phyloP scores from a whole-genome alignment of 1,140 invertebrate species.

The Drosophila insularis region DNA sequence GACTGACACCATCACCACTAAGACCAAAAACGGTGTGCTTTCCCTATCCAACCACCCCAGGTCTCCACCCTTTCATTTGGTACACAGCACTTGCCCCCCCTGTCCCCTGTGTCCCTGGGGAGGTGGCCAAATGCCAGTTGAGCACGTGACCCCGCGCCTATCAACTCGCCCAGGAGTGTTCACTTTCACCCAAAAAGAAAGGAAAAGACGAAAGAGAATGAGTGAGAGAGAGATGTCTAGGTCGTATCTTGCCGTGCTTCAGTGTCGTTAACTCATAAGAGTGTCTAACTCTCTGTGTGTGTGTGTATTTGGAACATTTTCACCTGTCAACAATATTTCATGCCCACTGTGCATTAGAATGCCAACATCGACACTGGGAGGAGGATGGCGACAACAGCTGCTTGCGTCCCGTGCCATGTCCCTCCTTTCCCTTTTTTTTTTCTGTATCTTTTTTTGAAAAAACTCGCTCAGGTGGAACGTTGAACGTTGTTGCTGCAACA shows the following conservation, averaged over 20 bases:
- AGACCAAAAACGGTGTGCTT: neutral
- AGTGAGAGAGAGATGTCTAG: neutral
- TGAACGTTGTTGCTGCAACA: conserved; percentile 8
- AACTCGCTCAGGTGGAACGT: conserved; percentile 72
- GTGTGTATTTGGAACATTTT: conserved; percentile 51
- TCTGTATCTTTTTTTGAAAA: conserved; percentile 16
- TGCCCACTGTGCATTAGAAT: conserved; percentile 78
- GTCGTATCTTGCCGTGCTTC: conserved; percentile 49
- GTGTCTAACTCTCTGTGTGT: neutral
- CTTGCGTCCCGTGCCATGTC: conserved; percentile 18
- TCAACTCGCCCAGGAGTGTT: conserved; percentile 8
- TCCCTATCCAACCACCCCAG: neutral
- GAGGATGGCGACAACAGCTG: conserved; percentile 57
- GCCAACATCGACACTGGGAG: conserved; percentile 20
- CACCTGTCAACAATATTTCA: conserved; percentile 79
- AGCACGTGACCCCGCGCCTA: conserved; percentile 50
- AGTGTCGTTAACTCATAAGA: conserved; percentile 54
- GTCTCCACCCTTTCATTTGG: conserved; percentile 42
- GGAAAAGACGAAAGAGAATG: neutral
- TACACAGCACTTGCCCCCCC: conserved; percentile 40
- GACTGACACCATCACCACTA: conserved; percentile 46
- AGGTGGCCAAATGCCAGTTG: conserved; percentile 56
- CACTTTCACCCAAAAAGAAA: conserved; percentile 18
- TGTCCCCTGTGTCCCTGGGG: conserved; percentile 37
- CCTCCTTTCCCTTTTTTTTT: conserved; percentile 21